Conservation (phyloP, 2,888 invertebrate species). For the Lumbricus terrestris region DNA sequence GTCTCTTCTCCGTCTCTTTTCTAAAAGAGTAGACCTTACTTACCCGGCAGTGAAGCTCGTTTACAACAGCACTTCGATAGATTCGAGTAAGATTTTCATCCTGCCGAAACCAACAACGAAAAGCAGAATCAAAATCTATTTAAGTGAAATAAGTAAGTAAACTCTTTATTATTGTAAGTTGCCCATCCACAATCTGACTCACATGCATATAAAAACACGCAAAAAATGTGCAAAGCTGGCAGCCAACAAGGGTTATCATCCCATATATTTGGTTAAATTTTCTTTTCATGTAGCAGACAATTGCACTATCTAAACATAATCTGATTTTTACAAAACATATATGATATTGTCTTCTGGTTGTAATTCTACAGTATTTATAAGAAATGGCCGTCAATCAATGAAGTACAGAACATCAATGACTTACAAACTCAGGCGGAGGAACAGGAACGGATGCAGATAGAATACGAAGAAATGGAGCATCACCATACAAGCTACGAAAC, state of each 20-base stretch:
- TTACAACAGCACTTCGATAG: slow-evolving; percentile 12
- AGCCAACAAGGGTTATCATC: too few relatives aligned
- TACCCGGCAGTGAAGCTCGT: background rate
- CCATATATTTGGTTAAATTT: background rate
- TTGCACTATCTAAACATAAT: background rate
- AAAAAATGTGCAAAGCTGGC: too few relatives aligned
- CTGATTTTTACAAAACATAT: background rate
- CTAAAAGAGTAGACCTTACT: background rate
- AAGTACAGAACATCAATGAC: background rate
- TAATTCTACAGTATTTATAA: background rate
- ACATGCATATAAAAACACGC: too few relatives aligned
- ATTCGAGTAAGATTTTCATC: background rate
- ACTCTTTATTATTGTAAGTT: too few relatives aligned
- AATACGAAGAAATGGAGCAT: slow-evolving; percentile 6
- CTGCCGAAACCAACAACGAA: background rate
- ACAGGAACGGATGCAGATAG: background rate
- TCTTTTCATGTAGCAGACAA: background rate
- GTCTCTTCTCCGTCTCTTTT: background rate
- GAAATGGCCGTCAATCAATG: background rate
- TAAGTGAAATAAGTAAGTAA: too few relatives aligned
- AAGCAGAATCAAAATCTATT: background rate
- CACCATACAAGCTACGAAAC: background rate
- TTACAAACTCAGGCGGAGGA: slow-evolving; percentile 14
- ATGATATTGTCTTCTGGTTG: background rate
- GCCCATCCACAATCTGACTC: too few relatives aligned